A percentile compares a stretch with the other conserved stretches of the same genome.
Conservation (phyloP, 2,888 invertebrate species). For the Euspilapteryx auroguttella region DNA sequence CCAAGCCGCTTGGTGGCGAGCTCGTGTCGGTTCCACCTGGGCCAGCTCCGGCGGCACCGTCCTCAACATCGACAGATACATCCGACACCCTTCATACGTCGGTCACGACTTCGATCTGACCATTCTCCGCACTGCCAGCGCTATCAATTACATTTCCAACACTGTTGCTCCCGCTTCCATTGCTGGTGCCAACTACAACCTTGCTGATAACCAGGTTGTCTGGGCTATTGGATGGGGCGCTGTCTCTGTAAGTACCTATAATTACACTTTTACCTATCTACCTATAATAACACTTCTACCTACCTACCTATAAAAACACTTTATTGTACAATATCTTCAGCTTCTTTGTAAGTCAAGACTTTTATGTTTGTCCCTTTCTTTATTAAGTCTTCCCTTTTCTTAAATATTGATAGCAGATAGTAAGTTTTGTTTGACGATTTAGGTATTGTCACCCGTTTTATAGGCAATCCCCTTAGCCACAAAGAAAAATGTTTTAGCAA, state of each 20-base stretch:
- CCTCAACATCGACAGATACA: background rate
- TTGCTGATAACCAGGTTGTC: conserved; percentile 5
- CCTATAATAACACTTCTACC: too few species aligned
- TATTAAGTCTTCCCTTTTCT: too few species aligned
- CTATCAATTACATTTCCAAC: background rate
- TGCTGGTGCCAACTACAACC: conserved; percentile 5
- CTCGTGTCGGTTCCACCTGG: conserved; percentile 3
- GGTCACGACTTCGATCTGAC: conserved; percentile 2
- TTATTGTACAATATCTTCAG: too few species aligned
- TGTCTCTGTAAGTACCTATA: conserved; percentile 7
- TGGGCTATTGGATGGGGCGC: conserved; percentile 8
- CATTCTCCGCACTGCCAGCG: conserved; percentile 2
- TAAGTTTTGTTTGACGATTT: too few species aligned
- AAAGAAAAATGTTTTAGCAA: too few species aligned
- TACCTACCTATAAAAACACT: too few species aligned
- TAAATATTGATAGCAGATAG: too few species aligned
- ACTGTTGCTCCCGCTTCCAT: conserved; percentile 4
- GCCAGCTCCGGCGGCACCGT: conserved; percentile 5
- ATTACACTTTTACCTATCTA: too few species aligned
- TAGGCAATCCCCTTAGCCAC: too few species aligned
- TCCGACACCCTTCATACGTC: conserved; percentile 3
- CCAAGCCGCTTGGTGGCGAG: background rate
- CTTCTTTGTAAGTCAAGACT: too few species aligned
- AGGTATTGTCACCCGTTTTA: too few species aligned
- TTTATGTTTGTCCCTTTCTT: too few species aligned